Percentiles rank a stretch among this genome's conserved stretches.
phyloP scores from a whole-genome alignment of 2,113 vertebrate species.

The Glareola pratincola region DNA sequence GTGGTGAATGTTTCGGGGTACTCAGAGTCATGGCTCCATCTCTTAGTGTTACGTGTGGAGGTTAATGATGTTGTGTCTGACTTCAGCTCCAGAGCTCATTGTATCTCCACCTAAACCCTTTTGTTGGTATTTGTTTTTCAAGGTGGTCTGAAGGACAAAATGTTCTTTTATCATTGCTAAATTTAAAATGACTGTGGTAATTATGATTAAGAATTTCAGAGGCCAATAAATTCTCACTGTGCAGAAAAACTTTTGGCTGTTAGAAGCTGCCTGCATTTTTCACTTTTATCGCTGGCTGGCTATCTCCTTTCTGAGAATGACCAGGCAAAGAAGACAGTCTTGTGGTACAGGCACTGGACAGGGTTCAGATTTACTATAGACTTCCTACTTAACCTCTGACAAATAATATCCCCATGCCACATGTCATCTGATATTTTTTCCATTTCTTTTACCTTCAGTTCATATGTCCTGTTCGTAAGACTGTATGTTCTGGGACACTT shows the following conservation, averaged over 20 bases:
- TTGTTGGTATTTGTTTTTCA: background rate
- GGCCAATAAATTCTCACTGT: background rate
- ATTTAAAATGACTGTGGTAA: background rate
- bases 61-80: background rate
- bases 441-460: background rate
- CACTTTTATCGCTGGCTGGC: background rate
- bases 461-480: background rate
- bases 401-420: background rate
- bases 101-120: background rate
- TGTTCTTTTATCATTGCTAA: background rate
- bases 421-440: background rate
- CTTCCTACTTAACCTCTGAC: background rate
- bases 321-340: background rate
- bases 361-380: background rate
- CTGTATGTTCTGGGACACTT: background rate
- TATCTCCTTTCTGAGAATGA: background rate
- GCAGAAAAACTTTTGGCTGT: background rate
- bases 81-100: background rate
- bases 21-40: background rate
- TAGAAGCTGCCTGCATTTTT: background rate
- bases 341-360: background rate
- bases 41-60: background rate
- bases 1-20: background rate
- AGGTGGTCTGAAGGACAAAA: background rate
- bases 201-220: constrained; percentile 1